A percentile compares a stretch with the other conserved stretches of the same genome.
Conservation (phyloP, 2,113 vertebrate species). For the Clarias gariepinus region DNA sequence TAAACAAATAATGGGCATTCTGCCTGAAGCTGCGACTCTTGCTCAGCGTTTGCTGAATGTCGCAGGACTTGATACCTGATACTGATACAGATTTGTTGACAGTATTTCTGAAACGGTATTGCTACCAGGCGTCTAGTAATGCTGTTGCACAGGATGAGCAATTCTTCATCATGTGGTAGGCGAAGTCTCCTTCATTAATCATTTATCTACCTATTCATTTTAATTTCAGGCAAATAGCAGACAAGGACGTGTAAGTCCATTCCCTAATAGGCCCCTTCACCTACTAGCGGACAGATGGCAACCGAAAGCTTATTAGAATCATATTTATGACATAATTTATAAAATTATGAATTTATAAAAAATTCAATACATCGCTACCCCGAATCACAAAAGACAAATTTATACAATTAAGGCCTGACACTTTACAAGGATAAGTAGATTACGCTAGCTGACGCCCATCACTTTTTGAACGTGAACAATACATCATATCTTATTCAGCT, state of each 20-base stretch:
- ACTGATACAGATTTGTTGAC: not conserved
- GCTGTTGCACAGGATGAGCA: not conserved
- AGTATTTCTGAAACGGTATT: not conserved
- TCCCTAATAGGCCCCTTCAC: not conserved
- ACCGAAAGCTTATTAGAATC: slow-evolving; percentile 33
- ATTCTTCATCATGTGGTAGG: not conserved
- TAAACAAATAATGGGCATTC: slow-evolving; percentile 32
- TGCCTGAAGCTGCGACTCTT: slow-evolving; percentile 2
- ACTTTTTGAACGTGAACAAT: not conserved
- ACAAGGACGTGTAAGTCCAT: slow-evolving; percentile 23
- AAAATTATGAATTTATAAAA: too few species aligned
- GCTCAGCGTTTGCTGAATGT: not conserved
- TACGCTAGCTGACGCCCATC: not conserved
- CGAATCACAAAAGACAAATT: slow-evolving; percentile 10
- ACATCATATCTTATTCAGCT: not conserved
- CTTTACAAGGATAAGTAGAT: not conserved
- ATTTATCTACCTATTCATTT: slow-evolving; percentile 9
- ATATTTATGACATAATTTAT: not conserved
- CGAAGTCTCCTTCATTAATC: not conserved
- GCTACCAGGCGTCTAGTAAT: not conserved
- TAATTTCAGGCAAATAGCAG: slow-evolving; percentile 23
- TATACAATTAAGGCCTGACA: not conserved
- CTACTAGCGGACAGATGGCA: slow-evolving; percentile 29
- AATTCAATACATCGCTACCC: not conserved
- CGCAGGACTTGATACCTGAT: not conserved